Evolutionary conservation across 2,888 invertebrate species (phyloP), one percentile per base, ranked within the genome.

Genomic region (Pardosa pseudoannulata): DNA sequence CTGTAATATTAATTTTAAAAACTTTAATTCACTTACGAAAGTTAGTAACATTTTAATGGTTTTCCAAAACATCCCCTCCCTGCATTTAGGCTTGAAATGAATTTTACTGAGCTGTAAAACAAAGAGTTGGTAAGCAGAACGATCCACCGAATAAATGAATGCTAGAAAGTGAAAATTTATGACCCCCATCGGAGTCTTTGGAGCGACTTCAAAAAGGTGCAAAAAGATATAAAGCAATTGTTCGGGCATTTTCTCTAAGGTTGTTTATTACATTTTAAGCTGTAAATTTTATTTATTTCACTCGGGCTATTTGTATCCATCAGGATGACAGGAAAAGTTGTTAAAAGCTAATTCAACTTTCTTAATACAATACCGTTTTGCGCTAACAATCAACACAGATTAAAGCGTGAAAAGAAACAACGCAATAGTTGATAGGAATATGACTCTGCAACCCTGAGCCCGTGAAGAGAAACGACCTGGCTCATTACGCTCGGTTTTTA

Each of bases 261-360:
- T 46, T 46, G 46, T 46, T 46, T 46, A 46, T 16, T 46, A 46
- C 46, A 46, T 46, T 46, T 46, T 46, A 46, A 46, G 16, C 46
- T 46, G 46, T 16, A 16, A 46, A 46, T 46, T 46, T 16, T 16
- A 16, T 46, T 46, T 46, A 6, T 46, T 46, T 16, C 16, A 9
- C 46, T 46, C 1, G 2, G 16, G 46, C 46, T 2, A 46, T 46
- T 46, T 46, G 46, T 46, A 46, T 46, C 7, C 16, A 46, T 46
- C 46, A 46, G 16, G 46, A 16, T 16, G 46, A 46, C 46, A 46
- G 13, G 16, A 16, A 16, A 46, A 13, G 46, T 46, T 46, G 46
- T 13, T 46, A 46, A 46, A 46, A 46, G 46, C 46, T 46, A 46
- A 46, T 46, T 16, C 13, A 6, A 16, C 46, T 16, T 46, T 46